Evolutionary conservation across 1,140 invertebrate species (phyloP).

Genomic region (Wiebesia pumilae): DNA sequence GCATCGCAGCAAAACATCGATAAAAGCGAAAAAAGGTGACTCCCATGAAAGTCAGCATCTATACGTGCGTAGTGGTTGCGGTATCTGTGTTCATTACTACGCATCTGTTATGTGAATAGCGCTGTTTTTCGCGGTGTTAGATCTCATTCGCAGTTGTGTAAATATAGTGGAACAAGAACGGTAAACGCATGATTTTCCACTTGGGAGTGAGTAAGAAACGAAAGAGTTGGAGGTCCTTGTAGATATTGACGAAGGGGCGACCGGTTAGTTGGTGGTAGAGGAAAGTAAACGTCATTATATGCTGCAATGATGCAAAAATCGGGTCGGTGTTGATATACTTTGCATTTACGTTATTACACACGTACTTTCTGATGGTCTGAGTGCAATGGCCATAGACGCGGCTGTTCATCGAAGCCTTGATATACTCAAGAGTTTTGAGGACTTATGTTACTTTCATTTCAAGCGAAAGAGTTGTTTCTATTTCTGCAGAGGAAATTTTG

Average conservation of each 20-base stretch:
- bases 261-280: neutral
- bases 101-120: neutral
- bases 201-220: neutral
- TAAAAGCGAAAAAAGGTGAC: neutral
- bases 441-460: neutral
- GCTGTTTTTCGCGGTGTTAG: neutral
- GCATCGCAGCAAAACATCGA: neutral
- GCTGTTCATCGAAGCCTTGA: no score
- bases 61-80: neutral
- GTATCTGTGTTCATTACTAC: neutral
- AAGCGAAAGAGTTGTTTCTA: neutral
- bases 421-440: neutral
- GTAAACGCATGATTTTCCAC: conserved; percentile 28
- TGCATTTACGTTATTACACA: conserved; percentile 39
- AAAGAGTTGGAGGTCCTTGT: neutral
- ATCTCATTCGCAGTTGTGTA: conserved; percentile 39
- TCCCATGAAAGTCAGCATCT: neutral
- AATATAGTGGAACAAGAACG: conserved; percentile 16
- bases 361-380: neutral
- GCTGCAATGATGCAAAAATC: conserved; percentile 52
- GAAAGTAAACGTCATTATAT: conserved; percentile 50
- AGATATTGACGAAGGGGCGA: neutral
- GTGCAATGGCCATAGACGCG: neutral
- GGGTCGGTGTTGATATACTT: conserved; percentile 19
- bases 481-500: neutral